These are phyloP conservation scores for Zelleria hepariella DNA, from an alignment of 2,888 invertebrate species.

Conservation along the genomic window DNA sequence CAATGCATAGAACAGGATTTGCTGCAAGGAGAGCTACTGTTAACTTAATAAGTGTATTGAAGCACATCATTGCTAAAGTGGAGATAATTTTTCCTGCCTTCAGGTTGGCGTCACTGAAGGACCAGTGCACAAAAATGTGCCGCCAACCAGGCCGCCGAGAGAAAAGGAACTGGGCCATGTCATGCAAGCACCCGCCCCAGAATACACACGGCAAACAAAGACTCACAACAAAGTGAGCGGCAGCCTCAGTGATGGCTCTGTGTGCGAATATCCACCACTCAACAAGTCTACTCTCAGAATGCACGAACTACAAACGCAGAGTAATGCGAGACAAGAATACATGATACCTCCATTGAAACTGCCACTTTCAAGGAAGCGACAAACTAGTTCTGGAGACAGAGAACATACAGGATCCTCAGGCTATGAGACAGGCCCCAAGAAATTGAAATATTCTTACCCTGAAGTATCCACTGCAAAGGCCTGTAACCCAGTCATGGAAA, in stretches of 20 bases:
- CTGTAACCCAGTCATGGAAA: slow-evolving; percentile 55
- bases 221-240: slow-evolving; percentile 35
- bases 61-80: slow-evolving; percentile 70
- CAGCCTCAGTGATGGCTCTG: slow-evolving; percentile 58
- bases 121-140: slow-evolving; percentile 64
- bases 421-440: slow-evolving; percentile 49
- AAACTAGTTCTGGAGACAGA: slow-evolving; percentile 41
- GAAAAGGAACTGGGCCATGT: slow-evolving; percentile 43
- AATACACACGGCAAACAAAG: slow-evolving; percentile 27
- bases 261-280: slow-evolving; percentile 42
- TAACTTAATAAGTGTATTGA: slow-evolving; percentile 43
- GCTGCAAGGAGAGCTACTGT: slow-evolving; percentile 64
- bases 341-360: slow-evolving; percentile 13
- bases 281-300: slow-evolving; percentile 29
- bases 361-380: slow-evolving; percentile 36
- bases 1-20: slow-evolving; percentile 44
- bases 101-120: slow-evolving; percentile 72
- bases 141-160: slow-evolving; percentile 59
- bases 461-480: slow-evolving; percentile 21
- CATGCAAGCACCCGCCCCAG: slow-evolving; percentile 40
- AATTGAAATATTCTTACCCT: slow-evolving; percentile 29
- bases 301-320: slow-evolving; percentile 28
- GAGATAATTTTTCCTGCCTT: slow-evolving; percentile 73
- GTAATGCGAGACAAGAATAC: slow-evolving; percentile 27
- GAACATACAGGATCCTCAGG: slow-evolving; percentile 47